Percentiles rank a stretch among this genome's conserved stretches.
These are phyloP conservation scores for Anthonomus grandis DNA, from an alignment of 1,140 invertebrate species.

Conservation along the genomic window DNA sequence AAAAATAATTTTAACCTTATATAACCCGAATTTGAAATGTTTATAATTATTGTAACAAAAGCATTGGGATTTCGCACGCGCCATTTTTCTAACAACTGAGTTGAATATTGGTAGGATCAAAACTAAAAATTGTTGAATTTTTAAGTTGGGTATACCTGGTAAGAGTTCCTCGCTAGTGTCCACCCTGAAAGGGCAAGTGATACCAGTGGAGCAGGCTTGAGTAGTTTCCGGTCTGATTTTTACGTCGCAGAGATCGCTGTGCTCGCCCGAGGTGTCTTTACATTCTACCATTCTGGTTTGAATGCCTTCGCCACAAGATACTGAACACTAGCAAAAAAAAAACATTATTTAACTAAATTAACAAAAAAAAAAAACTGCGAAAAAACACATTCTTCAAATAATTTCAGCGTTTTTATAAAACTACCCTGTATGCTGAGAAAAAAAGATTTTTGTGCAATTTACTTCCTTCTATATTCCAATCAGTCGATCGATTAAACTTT, in stretches of 20 bases:
- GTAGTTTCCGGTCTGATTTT: constrained; percentile 57
- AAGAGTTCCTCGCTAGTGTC: constrained; percentile 41
- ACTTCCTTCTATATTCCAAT: no score
- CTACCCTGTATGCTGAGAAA: not conserved
- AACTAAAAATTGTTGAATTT: not conserved
- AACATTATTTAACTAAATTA: not conserved
- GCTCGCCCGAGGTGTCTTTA: constrained; percentile 49
- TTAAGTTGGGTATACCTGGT: no score
- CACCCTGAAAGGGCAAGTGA: constrained; percentile 55
- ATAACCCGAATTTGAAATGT: no score
- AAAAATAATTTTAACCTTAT: no score
- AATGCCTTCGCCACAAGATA: constrained; percentile 78
- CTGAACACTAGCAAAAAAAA: constrained; percentile 69
- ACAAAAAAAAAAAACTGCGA: not conserved
- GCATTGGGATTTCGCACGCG: not conserved
- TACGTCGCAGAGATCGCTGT: constrained; percentile 53
- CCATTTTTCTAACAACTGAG: not conserved
- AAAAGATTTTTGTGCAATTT: no score
- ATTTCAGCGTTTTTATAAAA: no score
- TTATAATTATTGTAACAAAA: not conserved
- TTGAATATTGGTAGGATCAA: not conserved
- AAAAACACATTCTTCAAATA: not conserved
- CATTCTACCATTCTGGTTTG: constrained; percentile 81
- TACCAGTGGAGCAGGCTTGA: constrained; percentile 64
- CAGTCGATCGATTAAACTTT: no score